phyloP scores from a whole-genome alignment of 2,888 invertebrate genomes.

The Ennomos fuscantarius region DNA sequence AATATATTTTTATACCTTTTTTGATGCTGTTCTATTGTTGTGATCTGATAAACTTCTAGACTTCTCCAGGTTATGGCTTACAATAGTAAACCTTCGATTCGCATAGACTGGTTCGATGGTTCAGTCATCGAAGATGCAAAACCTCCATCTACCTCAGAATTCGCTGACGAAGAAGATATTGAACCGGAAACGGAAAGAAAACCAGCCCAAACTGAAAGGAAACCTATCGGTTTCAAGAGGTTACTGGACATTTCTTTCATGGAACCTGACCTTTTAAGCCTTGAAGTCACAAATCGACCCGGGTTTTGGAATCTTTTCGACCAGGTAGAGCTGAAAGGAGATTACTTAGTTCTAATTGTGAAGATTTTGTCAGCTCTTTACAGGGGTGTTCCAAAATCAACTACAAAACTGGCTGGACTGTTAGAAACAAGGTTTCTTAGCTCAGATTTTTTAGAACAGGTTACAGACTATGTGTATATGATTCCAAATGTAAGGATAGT shows the following conservation, averaged over 20 bases:
- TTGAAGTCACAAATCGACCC: constrained; percentile 71
- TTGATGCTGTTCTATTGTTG: no score
- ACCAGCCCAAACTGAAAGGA: constrained; percentile 60
- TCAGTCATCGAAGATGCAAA: constrained; percentile 66
- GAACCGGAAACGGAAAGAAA: constrained; percentile 47
- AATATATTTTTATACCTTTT: no score
- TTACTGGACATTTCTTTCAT: constrained; percentile 70
- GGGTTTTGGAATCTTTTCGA: constrained; percentile 78
- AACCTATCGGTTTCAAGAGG: constrained; percentile 77
- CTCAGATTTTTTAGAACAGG: constrained; percentile 62
- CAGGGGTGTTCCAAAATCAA: constrained; percentile 61
- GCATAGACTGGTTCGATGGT: constrained; percentile 81
- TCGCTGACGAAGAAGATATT: constrained; percentile 60
- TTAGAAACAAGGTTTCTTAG: constrained; percentile 62
- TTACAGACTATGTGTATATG: constrained; percentile 60
- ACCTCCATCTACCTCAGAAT: constrained; percentile 47
- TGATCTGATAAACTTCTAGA: no score
- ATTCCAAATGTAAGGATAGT: constrained; percentile 65
- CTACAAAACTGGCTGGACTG: constrained; percentile 61
- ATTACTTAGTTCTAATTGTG: constrained; percentile 77
- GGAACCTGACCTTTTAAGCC: constrained; percentile 66
- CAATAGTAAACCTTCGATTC: constrained; percentile 60
- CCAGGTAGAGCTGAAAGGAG: constrained; percentile 68
- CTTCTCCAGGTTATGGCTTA: constrained; percentile 38
- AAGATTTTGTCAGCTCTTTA: constrained; percentile 72